Evolutionary conservation across 1,140 invertebrate species (phyloP).

Genomic region (Drosophila busckii): DNA sequence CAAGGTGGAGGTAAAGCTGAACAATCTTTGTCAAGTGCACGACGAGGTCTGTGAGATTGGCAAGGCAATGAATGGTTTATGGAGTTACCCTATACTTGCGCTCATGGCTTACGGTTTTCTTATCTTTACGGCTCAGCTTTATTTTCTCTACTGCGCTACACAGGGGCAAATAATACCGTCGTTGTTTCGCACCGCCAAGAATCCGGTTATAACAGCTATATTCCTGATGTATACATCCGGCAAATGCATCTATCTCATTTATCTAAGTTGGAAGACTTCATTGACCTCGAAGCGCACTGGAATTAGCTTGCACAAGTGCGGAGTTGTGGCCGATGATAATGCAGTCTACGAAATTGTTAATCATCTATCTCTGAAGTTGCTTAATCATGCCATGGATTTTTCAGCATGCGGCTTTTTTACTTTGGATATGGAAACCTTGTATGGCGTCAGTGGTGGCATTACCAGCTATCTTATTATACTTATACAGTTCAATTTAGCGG

Average conservation of each 20-base stretch:
- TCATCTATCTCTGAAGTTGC: conserved; percentile 73
- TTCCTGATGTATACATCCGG: conserved; percentile 67
- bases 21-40: conserved; percentile 75
- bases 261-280: conserved; percentile 76
- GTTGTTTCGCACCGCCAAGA: conserved; percentile 72
- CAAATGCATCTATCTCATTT: conserved; percentile 77
- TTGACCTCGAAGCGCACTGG: conserved; percentile 74
- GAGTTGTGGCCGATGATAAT: conserved; percentile 74
- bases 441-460: conserved; percentile 76
- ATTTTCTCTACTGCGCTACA: conserved; percentile 75
- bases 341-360: conserved; percentile 76
- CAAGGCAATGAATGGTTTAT: conserved; percentile 69
- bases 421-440: conserved; percentile 77
- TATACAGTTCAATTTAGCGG: conserved; percentile 78
- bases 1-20: conserved; percentile 76
- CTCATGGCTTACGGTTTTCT: conserved; percentile 78
- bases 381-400: conserved; percentile 77
- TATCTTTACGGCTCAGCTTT: conserved; percentile 75
- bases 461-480: conserved; percentile 78
- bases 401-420: conserved; percentile 78
- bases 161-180: conserved; percentile 64
- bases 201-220: conserved; percentile 62
- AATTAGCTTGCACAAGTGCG: conserved; percentile 74
- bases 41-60: conserved; percentile 78
- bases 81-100: conserved; percentile 76